phyloP scores from a whole-genome alignment of 2,888 invertebrate genomes.

The Priocnemis perturbator region DNA sequence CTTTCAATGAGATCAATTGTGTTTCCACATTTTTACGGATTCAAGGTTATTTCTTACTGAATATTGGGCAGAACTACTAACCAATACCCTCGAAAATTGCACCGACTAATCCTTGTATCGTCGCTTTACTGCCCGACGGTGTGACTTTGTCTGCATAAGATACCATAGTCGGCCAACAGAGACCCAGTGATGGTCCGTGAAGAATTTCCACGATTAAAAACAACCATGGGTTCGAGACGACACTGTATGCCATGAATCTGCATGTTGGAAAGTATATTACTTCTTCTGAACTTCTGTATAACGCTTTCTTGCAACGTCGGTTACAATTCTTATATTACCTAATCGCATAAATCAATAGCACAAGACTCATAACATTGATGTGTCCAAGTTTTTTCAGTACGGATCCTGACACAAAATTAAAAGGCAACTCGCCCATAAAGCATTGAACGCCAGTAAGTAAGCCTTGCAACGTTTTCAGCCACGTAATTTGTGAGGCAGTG shows the following conservation, averaged over 20 bases:
- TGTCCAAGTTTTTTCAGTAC: constrained; percentile 81
- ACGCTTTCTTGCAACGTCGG: not conserved
- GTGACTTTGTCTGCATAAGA: constrained; percentile 91
- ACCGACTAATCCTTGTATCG: constrained; percentile 90
- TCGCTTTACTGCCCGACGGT: constrained; percentile 90
- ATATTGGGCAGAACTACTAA: constrained; percentile 52
- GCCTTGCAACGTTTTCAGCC: constrained; percentile 86
- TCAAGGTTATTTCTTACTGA: not conserved
- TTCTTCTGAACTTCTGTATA: not conserved
- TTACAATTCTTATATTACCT: constrained; percentile 59
- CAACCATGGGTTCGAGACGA: constrained; percentile 88
- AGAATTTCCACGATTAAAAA: constrained; percentile 89
- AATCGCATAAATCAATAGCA: constrained; percentile 86
- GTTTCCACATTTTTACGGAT: constrained; percentile 4
- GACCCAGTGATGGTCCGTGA: constrained; percentile 92
- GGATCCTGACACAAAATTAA: constrained; percentile 86
- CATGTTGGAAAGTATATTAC: constrained; percentile 18
- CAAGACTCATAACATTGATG: constrained; percentile 88
- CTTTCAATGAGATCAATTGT: constrained; percentile 57
- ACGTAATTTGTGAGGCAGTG: constrained; percentile 70
- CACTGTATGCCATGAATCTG: constrained; percentile 88
- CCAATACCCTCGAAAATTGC: constrained; percentile 91
- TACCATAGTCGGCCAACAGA: constrained; percentile 92
- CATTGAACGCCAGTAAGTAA: constrained; percentile 85
- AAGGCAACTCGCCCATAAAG: constrained; percentile 90